Base-by-base conservation (phyloP, 2,888 invertebrate genomes). In the Cheilosia urbana region DNA sequence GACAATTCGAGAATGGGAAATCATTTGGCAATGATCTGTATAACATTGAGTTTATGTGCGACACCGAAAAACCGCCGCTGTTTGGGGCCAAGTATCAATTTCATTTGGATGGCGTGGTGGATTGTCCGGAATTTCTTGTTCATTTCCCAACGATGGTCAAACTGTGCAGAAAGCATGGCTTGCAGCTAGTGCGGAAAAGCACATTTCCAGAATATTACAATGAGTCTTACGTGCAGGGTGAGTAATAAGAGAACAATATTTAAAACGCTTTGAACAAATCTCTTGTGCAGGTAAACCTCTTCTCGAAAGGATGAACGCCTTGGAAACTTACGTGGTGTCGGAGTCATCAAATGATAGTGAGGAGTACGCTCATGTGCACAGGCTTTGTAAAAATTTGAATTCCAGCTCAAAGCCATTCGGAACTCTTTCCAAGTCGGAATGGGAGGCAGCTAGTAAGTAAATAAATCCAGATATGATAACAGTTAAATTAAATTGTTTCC, bases 91-190 rank as follows among this genome's bases (percentile, higher is more conserved):
- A 97, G 91, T 99, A 99, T 93, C 95, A 98, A 92, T 99, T 99
- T 92, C 96, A 97, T 90, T 93, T 99, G 88, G 98, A 99, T 90
- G 98, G 97, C 42, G 98, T 98, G 7, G 99, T 99, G 0, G 96
- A 99, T 91, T 99, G 99, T 92, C 99, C 99, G 1, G 99, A 99
- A 92, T 99, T 99, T 93, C 93, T 99, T 78, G 98, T 99, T n/a
- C 96, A 99, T 92, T 97, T 99, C 92, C 97, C 98, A 19, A 94
- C 96, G 5, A 93, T 99, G 72, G 94, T 94, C 51, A 96, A 95
- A 89, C 91, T 96, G 69, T 96, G 96, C 9, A 93, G 93, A 49
- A 95, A 95, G 89, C 96, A 94, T 93, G 96, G 96, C 0, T 92
- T 96, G 49, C 94, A 96, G 89, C 92, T 96, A 87, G 93, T 95